phyloP scores from a whole-genome alignment of 2,888 invertebrate genomes.

The Chaetoderma sp. region DNA sequence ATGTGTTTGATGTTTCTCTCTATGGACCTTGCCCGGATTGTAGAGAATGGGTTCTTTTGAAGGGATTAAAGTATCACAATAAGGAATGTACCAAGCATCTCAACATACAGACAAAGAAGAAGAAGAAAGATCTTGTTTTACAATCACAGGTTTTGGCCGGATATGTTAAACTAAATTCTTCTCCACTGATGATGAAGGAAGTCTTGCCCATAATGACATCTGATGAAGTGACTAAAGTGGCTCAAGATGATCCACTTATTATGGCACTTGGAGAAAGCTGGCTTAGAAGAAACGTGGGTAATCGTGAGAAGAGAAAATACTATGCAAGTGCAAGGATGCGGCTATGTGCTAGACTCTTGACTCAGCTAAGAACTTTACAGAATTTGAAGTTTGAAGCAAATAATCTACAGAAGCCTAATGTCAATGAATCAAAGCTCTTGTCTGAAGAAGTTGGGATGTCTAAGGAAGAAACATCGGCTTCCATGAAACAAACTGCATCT shows the following conservation, averaged over 20 bases:
- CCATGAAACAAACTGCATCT: too few relatives aligned
- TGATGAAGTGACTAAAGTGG: conserved; percentile 25
- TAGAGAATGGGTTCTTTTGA: conserved; percentile 24
- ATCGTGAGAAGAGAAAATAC: too few relatives aligned
- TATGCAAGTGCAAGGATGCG: too few relatives aligned
- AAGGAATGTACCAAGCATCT: conserved; percentile 12
- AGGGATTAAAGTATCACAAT: conserved; percentile 17
- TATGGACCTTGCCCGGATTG: conserved; percentile 35
- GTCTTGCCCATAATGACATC: conserved; percentile 27
- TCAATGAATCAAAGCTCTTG: too few relatives aligned
- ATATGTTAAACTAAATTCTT: not conserved
- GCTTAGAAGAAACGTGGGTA: conserved; percentile 23
- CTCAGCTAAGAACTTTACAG: too few relatives aligned
- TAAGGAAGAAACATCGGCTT: too few relatives aligned
- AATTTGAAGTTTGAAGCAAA: too few relatives aligned
- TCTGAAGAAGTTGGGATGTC: too few relatives aligned
- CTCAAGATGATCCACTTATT: conserved; percentile 27
- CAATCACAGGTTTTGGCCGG: conserved; percentile 23
- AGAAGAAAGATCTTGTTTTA: conserved; percentile 25
- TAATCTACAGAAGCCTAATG: too few relatives aligned
- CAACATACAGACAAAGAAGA: not conserved
- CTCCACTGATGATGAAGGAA: not conserved
- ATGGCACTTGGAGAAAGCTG: conserved; percentile 31
- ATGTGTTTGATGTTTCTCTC: too few relatives aligned
- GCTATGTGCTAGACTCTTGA: too few relatives aligned